Base-by-base conservation (phyloP, 1,140 invertebrate species). In the Drosophila arawakana region DNA sequence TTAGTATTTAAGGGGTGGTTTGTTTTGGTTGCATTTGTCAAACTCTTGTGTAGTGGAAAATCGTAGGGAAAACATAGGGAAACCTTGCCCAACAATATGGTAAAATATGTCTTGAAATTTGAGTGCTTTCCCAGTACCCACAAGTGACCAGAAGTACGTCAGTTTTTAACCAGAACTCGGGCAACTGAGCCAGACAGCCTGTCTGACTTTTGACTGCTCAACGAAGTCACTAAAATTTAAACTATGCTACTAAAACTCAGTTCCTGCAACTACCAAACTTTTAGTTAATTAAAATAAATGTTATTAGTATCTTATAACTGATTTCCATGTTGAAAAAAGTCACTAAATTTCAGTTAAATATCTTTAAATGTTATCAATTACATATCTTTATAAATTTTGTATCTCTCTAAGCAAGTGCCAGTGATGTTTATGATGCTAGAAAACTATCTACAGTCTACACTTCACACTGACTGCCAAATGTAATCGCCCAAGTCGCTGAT, bases 21-120 rank as follows among this genome's bases (percentile, higher is more conserved):
- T 89, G 84, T 89, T 89, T 72, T 89, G 84, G 80, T 78, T 72
- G 67, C 61, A 85, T 81, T 81, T 75, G 80, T 82, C 80, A 78
- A 43, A 15, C 25, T 43, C 11, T 30, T 35, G 30, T 72, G 43
- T 50, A 41, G 43, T 46, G 52, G 39, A 43, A 37, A 47, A 30
- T 30, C 25, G 25, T 30, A 30, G 25, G 25, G 25, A 30, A 30
- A 30, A 30, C 25, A 6, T 30, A 30, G 25, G 7, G 46, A 72
- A 58, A 65, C 69, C 73, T 75, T 75, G 63, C 34, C 46, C 47
- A 47, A 62, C 70, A 74, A 76, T 68, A 73, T 74, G 67, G 61
- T 69, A 9, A 50, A 67, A 69, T 55, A 80, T 73, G 58, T 61
- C 35, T 5, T 73, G 84, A 74, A 89, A 89, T 78, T 67, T 21